phyloP scores from a whole-genome alignment of 2,113 vertebrate species.

The Cyphomyrus discorhynchus region DNA sequence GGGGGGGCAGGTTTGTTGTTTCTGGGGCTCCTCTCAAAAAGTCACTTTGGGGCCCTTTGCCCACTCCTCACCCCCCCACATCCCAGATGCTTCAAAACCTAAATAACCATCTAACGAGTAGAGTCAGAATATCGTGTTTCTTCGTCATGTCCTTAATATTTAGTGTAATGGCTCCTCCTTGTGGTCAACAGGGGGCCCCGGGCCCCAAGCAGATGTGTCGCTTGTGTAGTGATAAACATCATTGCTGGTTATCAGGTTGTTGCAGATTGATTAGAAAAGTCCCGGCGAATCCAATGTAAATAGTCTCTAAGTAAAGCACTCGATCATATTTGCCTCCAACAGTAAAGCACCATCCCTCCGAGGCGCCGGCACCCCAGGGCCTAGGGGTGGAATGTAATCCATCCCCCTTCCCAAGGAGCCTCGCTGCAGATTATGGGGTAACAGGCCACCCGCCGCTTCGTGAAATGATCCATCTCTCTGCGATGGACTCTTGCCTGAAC shows the following conservation, averaged over 20 bases:
- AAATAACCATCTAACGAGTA: not conserved
- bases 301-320: not conserved
- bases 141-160: not conserved
- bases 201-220: not conserved
- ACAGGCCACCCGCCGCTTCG: not conserved
- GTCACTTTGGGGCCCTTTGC: not conserved
- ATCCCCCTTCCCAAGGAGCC: not conserved
- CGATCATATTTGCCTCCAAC: not conserved
- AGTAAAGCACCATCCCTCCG: not conserved
- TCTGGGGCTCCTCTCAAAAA: not conserved
- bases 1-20: not conserved
- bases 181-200: not conserved
- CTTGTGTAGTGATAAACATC: not conserved
- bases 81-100: not conserved
- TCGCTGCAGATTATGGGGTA: not conserved
- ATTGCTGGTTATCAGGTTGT: not conserved
- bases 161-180: not conserved
- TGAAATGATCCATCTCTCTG: not conserved
- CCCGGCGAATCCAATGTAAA: not conserved
- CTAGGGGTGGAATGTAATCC: not conserved
- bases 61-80: not conserved
- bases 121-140: not conserved
- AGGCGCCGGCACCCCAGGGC: not conserved
- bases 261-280: not conserved
- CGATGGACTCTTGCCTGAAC: not conserved